Base-by-base conservation (phyloP, 2,797 vertebrate species). In the Sebastes iracundus region DNA sequence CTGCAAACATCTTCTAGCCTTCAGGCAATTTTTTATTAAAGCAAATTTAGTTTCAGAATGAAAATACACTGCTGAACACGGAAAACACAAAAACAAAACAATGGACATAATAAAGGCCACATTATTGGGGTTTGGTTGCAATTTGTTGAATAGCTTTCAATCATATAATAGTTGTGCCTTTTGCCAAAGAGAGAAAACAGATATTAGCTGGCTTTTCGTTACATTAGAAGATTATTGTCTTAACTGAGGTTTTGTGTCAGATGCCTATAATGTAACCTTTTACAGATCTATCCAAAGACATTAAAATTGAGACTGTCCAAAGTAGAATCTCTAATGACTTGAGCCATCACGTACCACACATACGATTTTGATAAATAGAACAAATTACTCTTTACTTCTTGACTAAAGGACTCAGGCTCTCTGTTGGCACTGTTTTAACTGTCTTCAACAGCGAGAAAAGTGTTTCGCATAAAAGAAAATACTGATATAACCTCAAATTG, bases 111-210 rank as follows among this genome's bases (percentile, higher is more conserved):
- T 70, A 25, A 88, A 83, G 66, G 77, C 80, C 87, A 93, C 46
- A 82, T 88, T 86, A 83, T 77, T 85, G 88, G 4, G 33, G 87
- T 87, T 80, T 88, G 80, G 87, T 82, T 75, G 71, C 58, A 84
- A 75, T 64, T 55, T 63, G 78, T 83, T 70, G 59, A 59, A 70
- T 23, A 75, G 64, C 56, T 81, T 88, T 88, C 68, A 74, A 85
- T 82, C 77, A 79, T 76, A 88, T 79, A 84, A 25, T 84, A 87
- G 79, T 88, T 83, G 88, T 92, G 93, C 88, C 89, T 84, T 85
- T 94, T 84, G 87, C 90, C 90, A 90, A 85, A 93, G 90, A 73
- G 88, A 90, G 84, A 60, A 66, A 83, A 87, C 77, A 67, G 83
- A 88, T 49, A 52, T 90, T 46, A 18, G 49, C 25, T 67, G 23